Percentiles rank a stretch among this genome's conserved stretches.
Evolutionary conservation across 2,113 vertebrate genomes (phyloP).

Genomic region (Sturnira hondurensis): DNA sequence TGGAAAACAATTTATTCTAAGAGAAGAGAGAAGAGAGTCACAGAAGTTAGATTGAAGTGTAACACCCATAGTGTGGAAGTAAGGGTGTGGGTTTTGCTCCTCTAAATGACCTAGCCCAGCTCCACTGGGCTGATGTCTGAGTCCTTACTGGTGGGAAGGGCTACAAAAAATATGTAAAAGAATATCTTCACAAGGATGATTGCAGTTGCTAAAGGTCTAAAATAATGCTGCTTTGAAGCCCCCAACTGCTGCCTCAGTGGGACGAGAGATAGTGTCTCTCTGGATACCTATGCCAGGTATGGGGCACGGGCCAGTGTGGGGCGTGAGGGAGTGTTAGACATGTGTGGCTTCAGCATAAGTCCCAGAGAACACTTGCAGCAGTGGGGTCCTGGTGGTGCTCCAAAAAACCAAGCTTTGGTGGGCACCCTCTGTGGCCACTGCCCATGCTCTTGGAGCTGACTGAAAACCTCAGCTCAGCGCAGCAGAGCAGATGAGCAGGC

Average conservation of each 20-base stretch:
- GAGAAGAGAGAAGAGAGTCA: background rate
- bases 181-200: background rate
- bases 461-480: background rate
- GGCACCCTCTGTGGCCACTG: background rate
- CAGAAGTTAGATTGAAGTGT: background rate
- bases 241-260: background rate
- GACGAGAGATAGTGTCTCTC: background rate
- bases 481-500: background rate
- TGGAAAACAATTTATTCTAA: background rate
- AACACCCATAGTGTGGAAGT: background rate
- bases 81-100: background rate
- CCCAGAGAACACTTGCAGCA: background rate
- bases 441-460: background rate
- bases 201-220: background rate
- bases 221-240: background rate
- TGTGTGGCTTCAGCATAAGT: background rate
- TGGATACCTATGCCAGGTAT: background rate
- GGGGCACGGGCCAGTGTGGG: background rate
- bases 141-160: background rate
- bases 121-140: background rate
- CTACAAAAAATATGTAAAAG: background rate
- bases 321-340: background rate
- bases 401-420: background rate
- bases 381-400: background rate
- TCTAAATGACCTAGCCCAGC: background rate